These are phyloP conservation scores for Mastigias papua DNA, from an alignment of 30 jellyfish, hydroid and myxozoan species.

Conservation along the genomic window DNA sequence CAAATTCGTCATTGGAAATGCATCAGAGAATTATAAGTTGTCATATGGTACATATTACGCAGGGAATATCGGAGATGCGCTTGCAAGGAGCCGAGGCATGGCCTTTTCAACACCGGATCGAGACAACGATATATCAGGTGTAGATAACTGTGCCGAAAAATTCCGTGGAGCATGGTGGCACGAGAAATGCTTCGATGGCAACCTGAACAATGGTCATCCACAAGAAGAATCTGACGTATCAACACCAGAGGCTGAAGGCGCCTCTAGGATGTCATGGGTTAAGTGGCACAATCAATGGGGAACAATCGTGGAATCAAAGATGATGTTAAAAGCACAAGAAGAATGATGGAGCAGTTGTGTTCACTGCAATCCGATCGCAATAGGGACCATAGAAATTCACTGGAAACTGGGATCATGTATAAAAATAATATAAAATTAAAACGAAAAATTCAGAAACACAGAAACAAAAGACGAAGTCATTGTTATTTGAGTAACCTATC, in stretches of 20 bases:
- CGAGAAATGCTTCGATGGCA: constrained; percentile 18
- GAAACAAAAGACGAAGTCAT: no score
- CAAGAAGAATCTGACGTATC: not conserved
- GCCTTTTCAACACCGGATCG: constrained; percentile 53
- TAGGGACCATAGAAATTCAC: no score
- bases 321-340: constrained; percentile 48
- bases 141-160: constrained; percentile 20
- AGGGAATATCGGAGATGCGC: constrained; percentile 61
- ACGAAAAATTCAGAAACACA: no score
- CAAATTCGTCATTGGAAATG: constrained; percentile 45
- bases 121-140: constrained; percentile 29
- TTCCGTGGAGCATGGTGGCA: constrained; percentile 69
- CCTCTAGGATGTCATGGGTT: constrained; percentile 56
- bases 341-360: not conserved
- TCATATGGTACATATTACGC: constrained; percentile 4
- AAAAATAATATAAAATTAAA: no score
- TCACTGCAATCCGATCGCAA: no score
- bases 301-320: constrained; percentile 22
- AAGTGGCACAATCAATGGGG: constrained; percentile 26
- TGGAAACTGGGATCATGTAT: no score
- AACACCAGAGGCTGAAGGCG: constrained; percentile 55
- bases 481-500: no score
- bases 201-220: constrained; percentile 55
- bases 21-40: constrained; percentile 28
- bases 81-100: constrained; percentile 28